Percentiles rank a stretch among this genome's conserved stretches.
These are phyloP conservation scores for Himantopus leucocephalus DNA, from an alignment of 2,113 vertebrate genomes.

Conservation along the genomic window DNA sequence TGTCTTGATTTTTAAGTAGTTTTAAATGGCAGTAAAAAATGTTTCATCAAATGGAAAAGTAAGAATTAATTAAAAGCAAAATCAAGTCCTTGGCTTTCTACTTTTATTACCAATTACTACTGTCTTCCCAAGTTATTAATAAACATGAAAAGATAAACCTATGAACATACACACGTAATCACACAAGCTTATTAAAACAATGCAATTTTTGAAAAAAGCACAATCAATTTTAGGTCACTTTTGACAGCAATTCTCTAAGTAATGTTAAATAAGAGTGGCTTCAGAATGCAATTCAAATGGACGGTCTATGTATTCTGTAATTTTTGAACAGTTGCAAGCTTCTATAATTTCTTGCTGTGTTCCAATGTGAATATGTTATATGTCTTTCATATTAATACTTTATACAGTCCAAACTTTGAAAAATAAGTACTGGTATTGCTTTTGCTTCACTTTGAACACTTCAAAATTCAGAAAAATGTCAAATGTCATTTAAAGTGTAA, in stretches of 20 bases:
- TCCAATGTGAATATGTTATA: not conserved
- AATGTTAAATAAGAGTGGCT: not conserved
- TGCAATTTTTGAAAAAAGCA: not conserved
- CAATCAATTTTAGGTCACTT: not conserved
- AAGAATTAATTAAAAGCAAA: not conserved
- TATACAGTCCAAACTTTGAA: not conserved
- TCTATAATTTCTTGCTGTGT: not conserved
- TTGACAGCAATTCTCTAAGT: not conserved
- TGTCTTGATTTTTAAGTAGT: not conserved
- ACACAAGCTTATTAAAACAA: not conserved
- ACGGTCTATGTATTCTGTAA: not conserved
- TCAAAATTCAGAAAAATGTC: not conserved
- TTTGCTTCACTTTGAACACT: not conserved
- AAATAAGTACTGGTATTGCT: not conserved
- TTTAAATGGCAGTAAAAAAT: not conserved
- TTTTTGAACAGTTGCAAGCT: not conserved
- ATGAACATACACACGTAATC: not conserved
- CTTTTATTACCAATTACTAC: not conserved
- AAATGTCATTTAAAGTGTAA: not conserved
- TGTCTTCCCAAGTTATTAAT: not conserved
- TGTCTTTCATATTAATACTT: not conserved
- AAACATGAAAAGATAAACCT: not conserved
- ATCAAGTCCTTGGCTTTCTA: not conserved
- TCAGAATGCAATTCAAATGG: not conserved
- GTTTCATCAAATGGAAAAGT: not conserved